Base-by-base conservation (phyloP, 2,888 invertebrate species). In the Campaea margaritaria region DNA sequence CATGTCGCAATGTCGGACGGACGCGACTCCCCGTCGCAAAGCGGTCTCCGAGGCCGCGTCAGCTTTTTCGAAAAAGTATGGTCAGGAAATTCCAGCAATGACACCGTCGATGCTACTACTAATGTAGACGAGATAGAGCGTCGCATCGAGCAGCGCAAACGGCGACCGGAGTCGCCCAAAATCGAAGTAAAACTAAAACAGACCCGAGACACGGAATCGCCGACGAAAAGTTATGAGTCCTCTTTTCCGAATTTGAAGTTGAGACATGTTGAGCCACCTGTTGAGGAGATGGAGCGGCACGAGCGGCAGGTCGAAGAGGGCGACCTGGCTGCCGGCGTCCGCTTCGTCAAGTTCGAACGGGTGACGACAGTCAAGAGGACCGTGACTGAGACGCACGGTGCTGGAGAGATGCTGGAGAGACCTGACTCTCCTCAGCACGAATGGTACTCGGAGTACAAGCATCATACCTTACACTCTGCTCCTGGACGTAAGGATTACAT, bases 1-100 rank as follows among this genome's bases (percentile, higher is more conserved):
- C 90, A 91, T 91, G 91, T 81, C 83, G 89, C 85, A 72, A 91
- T 91, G 91, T 88, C 91, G 69, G 90, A 92, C 89, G 91, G 82
- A 60, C 90, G 92, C 89, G 91, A 90, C 79, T 88, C 88, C 74
- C 89, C 91, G 89, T 85, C 91, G 89, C 87, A 87, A 74, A 76
- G 87, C 86, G 79, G 95, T 72, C 93, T 96, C 63, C 94, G 94
- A 66, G 95, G 96, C 77, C 94, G 96, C 73, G 96, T 97, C 72
- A 94, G 93, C 71, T 96, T 96, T 83, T 97, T 96, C 87, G 97
- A 97, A 85, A 95, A 95, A 89, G 94, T 96, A 68, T 96, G 96
- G 95, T 93, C 94, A 63, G 94, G 95, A 21, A 81, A 90, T 65
- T 76, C 85, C 68, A 84, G 87, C 79, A 72, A 79, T 67, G 85